These are phyloP conservation scores for Drosophila funebris DNA, from an alignment of 1,140 invertebrate genomes.

Conservation along the genomic window DNA sequence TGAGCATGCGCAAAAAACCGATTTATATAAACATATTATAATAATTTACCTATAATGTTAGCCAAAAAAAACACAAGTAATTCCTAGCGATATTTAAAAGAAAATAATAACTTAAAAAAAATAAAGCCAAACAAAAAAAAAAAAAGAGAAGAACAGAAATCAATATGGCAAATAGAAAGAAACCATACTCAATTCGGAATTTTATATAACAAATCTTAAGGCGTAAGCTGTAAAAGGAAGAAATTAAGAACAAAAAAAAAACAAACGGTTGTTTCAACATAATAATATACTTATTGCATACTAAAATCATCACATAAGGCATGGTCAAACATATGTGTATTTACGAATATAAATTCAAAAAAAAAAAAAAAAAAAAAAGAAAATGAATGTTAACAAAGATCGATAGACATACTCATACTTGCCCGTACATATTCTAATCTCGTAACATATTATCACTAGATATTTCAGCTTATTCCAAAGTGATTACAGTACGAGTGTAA, in stretches of 20 bases:
- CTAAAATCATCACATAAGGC: slow-evolving; percentile 2
- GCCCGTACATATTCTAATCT: slow-evolving; percentile 20
- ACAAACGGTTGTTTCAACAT: slow-evolving; percentile 37
- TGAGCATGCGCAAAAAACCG: slow-evolving; percentile 79
- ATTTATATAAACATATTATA: slow-evolving; percentile 78
- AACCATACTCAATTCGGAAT: slow-evolving; percentile 32
- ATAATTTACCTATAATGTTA: slow-evolving; percentile 67
- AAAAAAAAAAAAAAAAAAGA: too few relatives aligned
- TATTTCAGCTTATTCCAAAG: slow-evolving; percentile 1
- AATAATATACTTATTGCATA: slow-evolving; percentile 8
- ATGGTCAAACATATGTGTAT: not conserved
- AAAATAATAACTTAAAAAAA: not conserved
- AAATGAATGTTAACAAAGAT: slow-evolving; percentile 14
- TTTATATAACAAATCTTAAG: slow-evolving; percentile 35
- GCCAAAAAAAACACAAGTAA: slow-evolving; percentile 66
- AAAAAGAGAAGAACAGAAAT: slow-evolving; percentile 33
- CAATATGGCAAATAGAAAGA: slow-evolving; percentile 26
- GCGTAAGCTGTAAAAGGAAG: slow-evolving; percentile 11
- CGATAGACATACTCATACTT: slow-evolving; percentile 2
- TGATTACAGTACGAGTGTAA: slow-evolving; percentile 33
- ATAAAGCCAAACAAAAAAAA: slow-evolving; percentile 25
- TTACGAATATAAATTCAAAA: slow-evolving; percentile 32
- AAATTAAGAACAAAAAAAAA: slow-evolving; percentile 11
- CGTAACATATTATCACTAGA: not conserved
- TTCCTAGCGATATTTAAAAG: slow-evolving; percentile 48